Conservation (phyloP, 30 jellyfish, hydroid and myxozoan species). For the Euphysa ruthae region DNA sequence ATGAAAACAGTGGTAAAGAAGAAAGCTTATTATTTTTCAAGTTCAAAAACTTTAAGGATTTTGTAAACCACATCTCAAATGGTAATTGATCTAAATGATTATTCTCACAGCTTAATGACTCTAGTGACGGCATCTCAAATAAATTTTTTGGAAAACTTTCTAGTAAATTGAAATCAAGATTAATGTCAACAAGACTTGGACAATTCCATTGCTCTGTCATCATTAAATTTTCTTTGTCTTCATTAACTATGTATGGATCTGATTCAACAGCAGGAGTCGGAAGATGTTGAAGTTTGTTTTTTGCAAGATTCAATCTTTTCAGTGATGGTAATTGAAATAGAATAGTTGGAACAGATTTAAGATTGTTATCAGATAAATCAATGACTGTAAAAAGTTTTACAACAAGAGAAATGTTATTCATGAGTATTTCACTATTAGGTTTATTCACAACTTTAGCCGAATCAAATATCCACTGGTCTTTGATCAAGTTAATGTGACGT, state of each 20-base stretch:
- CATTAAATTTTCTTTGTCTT: not conserved
- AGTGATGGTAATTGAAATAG: slow-evolving; percentile 65
- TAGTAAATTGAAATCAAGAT: slow-evolving; percentile 44
- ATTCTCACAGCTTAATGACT: slow-evolving; percentile 11
- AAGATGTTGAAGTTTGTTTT: slow-evolving; percentile 23
- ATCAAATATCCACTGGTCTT: slow-evolving; percentile 54
- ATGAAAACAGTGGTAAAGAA: slow-evolving; percentile 46
- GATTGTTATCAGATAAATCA: slow-evolving; percentile 45
- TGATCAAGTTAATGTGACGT: slow-evolving; percentile 29
- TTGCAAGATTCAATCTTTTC: slow-evolving; percentile 52
- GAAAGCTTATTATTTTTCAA: slow-evolving; percentile 37
- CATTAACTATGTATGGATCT: not conserved
- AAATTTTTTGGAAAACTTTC: slow-evolving; percentile 46
- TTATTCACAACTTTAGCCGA: slow-evolving; percentile 31
- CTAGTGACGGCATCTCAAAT: slow-evolving; percentile 47
- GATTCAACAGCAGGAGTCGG: slow-evolving; percentile 19
- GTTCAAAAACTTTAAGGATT: slow-evolving; percentile 39
- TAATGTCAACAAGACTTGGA: slow-evolving; percentile 60
- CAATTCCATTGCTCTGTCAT: slow-evolving; percentile 58
- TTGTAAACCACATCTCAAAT: slow-evolving; percentile 67
- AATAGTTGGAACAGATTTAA: slow-evolving; percentile 42
- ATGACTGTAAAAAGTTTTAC: slow-evolving; percentile 46
- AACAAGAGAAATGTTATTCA: slow-evolving; percentile 9
- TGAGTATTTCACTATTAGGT: not conserved
- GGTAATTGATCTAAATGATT: slow-evolving; percentile 49